Evolutionary conservation across 1,140 invertebrate genomes (phyloP), one percentile per base, ranked within the genome.

Genomic region (Dysdera silvatica): DNA sequence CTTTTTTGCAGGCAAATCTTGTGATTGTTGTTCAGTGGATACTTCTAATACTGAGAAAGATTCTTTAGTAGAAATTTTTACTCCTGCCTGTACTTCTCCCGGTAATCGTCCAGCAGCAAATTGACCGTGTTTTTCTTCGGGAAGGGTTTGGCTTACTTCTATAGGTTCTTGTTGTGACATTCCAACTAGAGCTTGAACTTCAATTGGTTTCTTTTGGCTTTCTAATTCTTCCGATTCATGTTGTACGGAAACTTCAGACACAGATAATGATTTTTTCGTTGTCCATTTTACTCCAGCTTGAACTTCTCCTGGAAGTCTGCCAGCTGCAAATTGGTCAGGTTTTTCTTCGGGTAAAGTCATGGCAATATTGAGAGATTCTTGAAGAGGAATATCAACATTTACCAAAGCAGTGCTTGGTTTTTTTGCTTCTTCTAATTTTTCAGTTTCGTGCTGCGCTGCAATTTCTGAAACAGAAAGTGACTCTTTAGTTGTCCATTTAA

Each of bases 251-350:
- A 61, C 45, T 66, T 69, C 68, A 29, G 32, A 56, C 6, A 69
- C 59, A 33, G 62, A 32, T 20, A 69, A 45, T 10, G 62, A 52
- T 32, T 66, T 45, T 33, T 68, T 41, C 33, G 55, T 55, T 5
- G 60, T 63, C 7, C 35, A 52, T 40, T 54, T 58, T n/a, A 63
- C n/a, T 40, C 49, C 60, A 28, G 61, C 61, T n/a, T 60, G 37
- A 10, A 51, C 35, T 53, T 61, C 61, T 29, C 53, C 61, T 12
- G 66, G 66, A 7, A 63, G 23, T 47, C 45, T 33, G 14, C 53
- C 61, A 20, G 61, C 37, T 20, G 26, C 83, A 71, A 92, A 91
- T 72, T 90, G 88, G 77, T 89, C 85, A 14, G 87, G 86, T n/a
- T 32, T 43, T 35, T 61, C 59, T 55, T 81, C 82, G 71, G 89